Conservation (phyloP, 2,113 vertebrate genomes). For the Charina bottae region DNA sequence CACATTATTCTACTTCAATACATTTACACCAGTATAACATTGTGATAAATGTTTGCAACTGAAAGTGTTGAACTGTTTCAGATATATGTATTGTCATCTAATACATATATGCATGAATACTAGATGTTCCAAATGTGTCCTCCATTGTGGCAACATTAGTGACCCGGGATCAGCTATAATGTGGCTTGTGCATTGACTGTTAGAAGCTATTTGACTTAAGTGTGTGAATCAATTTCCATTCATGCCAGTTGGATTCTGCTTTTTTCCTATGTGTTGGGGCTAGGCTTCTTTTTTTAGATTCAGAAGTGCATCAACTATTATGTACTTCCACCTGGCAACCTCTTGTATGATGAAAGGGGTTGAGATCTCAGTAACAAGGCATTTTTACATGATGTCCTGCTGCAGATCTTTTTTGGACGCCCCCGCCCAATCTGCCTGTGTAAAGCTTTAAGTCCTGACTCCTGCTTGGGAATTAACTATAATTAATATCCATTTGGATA, state of each 20-base stretch:
- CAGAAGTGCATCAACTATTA: background rate
- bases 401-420: background rate
- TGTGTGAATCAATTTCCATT: background rate
- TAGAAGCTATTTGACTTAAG: background rate
- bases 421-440: slow-evolving; percentile 14
- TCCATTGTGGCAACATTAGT: background rate
- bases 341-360: background rate
- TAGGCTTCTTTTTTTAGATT: background rate
- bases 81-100: background rate
- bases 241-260: background rate
- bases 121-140: background rate
- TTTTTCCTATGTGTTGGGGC: background rate
- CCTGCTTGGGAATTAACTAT: slow-evolving; percentile 29
- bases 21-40: no score
- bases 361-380: background rate
- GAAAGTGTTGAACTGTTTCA: background rate
- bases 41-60: background rate
- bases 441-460: slow-evolving; percentile 25
- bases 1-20: background rate
- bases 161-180: background rate
- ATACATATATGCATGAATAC: background rate
- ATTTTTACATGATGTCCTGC: slow-evolving; percentile 7
- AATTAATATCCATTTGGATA: slow-evolving; percentile 46
- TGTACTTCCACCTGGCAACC: background rate
- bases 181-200: no score